These are phyloP conservation scores for Gorsachius goisagi DNA, from an alignment of 2,113 vertebrate genomes.

Conservation along the genomic window DNA sequence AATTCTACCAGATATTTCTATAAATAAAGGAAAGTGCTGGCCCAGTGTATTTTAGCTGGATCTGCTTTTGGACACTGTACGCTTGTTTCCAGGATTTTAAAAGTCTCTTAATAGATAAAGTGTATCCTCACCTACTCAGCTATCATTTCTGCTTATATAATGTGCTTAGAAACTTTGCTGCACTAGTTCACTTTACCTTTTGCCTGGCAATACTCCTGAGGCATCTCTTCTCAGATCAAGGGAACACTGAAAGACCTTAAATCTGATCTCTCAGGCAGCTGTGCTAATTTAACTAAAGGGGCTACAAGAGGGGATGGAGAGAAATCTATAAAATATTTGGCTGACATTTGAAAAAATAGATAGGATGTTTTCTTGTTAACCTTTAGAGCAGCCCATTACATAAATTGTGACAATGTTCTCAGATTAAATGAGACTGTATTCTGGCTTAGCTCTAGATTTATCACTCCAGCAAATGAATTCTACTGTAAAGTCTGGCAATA, in stretches of 20 bases:
- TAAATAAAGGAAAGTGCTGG: background rate
- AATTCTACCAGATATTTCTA: background rate
- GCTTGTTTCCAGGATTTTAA: background rate
- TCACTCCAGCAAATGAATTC: slow-evolving; percentile 58
- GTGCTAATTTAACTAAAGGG: slow-evolving; percentile 63
- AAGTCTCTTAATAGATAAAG: background rate
- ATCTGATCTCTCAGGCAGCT: slow-evolving; percentile 57
- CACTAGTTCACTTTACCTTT: slow-evolving; percentile 36
- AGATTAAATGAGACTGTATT: slow-evolving; percentile 48
- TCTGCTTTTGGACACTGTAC: background rate
- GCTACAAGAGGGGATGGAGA: slow-evolving; percentile 25
- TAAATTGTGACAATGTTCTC: slow-evolving; percentile 57
- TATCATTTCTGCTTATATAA: slow-evolving; percentile 8
- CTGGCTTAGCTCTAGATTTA: slow-evolving; percentile 55
- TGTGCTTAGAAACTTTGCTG: slow-evolving; percentile 14
- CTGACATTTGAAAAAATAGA: slow-evolving; percentile 71
- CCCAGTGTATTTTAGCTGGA: background rate
- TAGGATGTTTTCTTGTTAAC: slow-evolving; percentile 64
- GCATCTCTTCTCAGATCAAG: slow-evolving; percentile 52
- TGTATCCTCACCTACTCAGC: background rate
- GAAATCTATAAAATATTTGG: slow-evolving; percentile 64
- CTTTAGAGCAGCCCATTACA: slow-evolving; percentile 54
- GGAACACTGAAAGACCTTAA: slow-evolving; percentile 52
- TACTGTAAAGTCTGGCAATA: slow-evolving; percentile 54
- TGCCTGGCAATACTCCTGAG: slow-evolving; percentile 38